phyloP scores from a whole-genome alignment of 37 sponge, comb jelly and placozoan genomes.

The Lycopodina hypogea region DNA sequence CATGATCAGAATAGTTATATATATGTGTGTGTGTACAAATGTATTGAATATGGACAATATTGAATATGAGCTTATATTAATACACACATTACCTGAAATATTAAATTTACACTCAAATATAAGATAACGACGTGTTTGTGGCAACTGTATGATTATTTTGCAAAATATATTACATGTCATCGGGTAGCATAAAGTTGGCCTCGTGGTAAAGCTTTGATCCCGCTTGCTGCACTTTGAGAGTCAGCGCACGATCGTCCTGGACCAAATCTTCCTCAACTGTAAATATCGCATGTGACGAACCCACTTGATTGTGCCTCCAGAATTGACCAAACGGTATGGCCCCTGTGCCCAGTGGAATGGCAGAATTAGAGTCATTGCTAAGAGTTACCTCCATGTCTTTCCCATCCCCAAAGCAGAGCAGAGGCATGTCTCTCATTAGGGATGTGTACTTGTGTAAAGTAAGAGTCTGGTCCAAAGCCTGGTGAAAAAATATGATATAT shows the following conservation, averaged over 20 bases:
- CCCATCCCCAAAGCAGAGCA: slow-evolving; percentile 41
- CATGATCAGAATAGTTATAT: too few relatives aligned
- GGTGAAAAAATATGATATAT: neutral
- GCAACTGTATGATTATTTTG: neutral
- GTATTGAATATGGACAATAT: too few relatives aligned
- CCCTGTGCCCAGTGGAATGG: slow-evolving; percentile 30
- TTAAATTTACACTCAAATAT: too few relatives aligned
- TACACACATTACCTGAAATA: too few relatives aligned
- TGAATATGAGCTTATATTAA: too few relatives aligned
- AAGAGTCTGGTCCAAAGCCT: slow-evolving; percentile 36
- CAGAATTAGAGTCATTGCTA: slow-evolving; percentile 6
- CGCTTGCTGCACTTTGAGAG: slow-evolving; percentile 34
- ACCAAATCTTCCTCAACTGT: slow-evolving; percentile 4
- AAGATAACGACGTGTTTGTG: neutral
- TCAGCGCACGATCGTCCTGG: neutral
- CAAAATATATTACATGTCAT: neutral
- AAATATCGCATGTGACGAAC: slow-evolving; percentile 43
- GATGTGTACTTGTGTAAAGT: slow-evolving; percentile 1
- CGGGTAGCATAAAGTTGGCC: slow-evolving; percentile 11
- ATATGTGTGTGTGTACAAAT: too few relatives aligned
- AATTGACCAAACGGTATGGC: slow-evolving; percentile 64
- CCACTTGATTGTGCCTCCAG: slow-evolving; percentile 62
- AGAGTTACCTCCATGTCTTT: slow-evolving; percentile 42
- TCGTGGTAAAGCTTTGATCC: slow-evolving; percentile 17
- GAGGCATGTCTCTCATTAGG: slow-evolving; percentile 23